Conservation (phyloP, 2,888 invertebrate genomes). For the Trachelus troglodyta region DNA sequence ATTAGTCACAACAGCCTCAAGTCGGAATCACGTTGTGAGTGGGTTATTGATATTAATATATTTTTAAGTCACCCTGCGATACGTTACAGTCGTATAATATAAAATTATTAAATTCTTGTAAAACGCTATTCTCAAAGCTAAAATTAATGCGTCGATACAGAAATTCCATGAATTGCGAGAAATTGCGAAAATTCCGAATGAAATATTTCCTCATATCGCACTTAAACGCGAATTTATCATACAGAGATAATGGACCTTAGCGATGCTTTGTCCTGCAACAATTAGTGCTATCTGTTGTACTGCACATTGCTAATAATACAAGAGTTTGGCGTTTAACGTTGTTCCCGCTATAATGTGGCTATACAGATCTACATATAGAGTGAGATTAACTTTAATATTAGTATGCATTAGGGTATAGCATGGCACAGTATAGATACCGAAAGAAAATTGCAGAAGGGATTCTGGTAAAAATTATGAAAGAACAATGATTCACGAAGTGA, state of each 20-base stretch:
- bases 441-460: not conserved
- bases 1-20: not conserved
- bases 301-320: conserved; percentile 7
- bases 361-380: not conserved
- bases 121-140: not conserved
- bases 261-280: conserved; percentile 25
- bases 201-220: not conserved
- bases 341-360: not conserved
- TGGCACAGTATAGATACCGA: not conserved
- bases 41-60: not conserved
- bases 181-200: not conserved
- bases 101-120: not conserved
- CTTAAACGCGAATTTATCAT: not conserved
- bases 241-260: conserved; percentile 6
- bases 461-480: not conserved
- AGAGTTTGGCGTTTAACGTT: not conserved
- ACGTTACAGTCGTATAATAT: not conserved
- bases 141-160: not conserved
- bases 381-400: not conserved
- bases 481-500: not conserved
- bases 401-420: not conserved
- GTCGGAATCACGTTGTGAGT: not conserved
- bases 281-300: conserved; percentile 17
- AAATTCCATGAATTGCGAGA: not conserved
- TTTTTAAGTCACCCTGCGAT: not conserved